Conservation (phyloP, 2,888 invertebrate species). For the Agrochola circellaris region DNA sequence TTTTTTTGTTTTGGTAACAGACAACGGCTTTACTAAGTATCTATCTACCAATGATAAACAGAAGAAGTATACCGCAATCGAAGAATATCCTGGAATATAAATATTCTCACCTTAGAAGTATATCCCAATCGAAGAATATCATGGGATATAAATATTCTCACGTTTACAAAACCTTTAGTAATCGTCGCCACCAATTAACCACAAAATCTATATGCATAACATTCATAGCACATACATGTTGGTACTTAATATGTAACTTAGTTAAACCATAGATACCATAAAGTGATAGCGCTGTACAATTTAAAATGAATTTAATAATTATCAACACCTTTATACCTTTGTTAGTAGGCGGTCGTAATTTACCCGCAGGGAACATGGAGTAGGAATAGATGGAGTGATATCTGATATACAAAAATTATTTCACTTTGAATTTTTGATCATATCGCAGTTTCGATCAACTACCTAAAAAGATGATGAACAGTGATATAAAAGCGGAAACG, state of each 20-base stretch:
- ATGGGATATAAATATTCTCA: not conserved
- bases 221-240: not conserved
- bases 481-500: not conserved
- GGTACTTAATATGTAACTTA: not conserved
- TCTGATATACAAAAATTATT: too few relatives aligned
- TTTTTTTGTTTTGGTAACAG: not conserved
- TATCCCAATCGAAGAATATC: not conserved
- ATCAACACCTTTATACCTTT: slow-evolving; percentile 59
- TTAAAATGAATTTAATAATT: slow-evolving; percentile 64
- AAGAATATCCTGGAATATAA: not conserved
- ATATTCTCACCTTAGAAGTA: not conserved
- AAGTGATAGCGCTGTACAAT: slow-evolving; percentile 52
- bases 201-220: not conserved
- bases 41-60: not conserved
- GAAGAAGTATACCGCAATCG: not conserved
- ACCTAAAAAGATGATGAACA: not conserved
- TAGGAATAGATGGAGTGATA: slow-evolving; percentile 18
- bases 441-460: too few relatives aligned
- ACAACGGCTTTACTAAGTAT: not conserved
- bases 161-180: not conserved
- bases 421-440: too few relatives aligned
- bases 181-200: not conserved
- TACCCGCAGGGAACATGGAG: slow-evolving; percentile 29
- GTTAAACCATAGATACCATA: slow-evolving; percentile 21
- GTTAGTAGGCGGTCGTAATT: slow-evolving; percentile 50